Base-by-base conservation (phyloP, 2,113 vertebrate genomes). In the Heliornis fulica region DNA sequence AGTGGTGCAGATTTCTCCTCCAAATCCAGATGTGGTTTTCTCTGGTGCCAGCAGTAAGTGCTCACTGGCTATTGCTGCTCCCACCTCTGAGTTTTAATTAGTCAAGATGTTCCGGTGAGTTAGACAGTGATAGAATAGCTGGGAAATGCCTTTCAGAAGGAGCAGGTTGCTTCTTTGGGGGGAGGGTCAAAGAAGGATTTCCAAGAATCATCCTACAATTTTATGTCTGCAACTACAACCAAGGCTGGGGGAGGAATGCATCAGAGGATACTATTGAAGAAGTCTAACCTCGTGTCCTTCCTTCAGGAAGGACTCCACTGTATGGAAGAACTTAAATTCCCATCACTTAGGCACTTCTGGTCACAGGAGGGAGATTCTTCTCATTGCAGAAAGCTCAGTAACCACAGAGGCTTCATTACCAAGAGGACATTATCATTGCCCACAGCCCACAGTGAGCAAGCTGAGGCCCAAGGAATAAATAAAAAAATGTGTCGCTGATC, bases 301-400 rank as follows among this genome's bases (percentile, higher is more conserved):
- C 9, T 78, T 43, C 3, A 1, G 53, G n/a, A 54, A n/a, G n/a
- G n/a, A n/a, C 66, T 87, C 0, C 0, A 77, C 21, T 45, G 36
- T 5, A 23, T 1, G 2, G 34, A 23, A 57, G 45, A 76, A 77
- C 80, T 86, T 22, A 41, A 80, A 86, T 57, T 88, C 50, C 50
- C 40, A 65, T 31, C 59, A 60, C 63, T 88, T 38, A 74, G 75
- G 28, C 15, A 45, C 31, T 53, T 28, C n/a, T 29, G 7, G 38
- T 43, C 53, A 48, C 45, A 64, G 54, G 17, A 88, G 5, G 6
- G 19, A 83, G 10, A n/a, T 46, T 88, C 8, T 87, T 12, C 43
- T 83, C 80, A 31, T 7, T 66, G 75, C 63, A 88, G 10, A 90
- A 77, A 56, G 5, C 43, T 59, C 63, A 54, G 45, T 28, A 53